Conservation (phyloP, 1,140 invertebrate species). For the Homalodisca vitripennis region DNA sequence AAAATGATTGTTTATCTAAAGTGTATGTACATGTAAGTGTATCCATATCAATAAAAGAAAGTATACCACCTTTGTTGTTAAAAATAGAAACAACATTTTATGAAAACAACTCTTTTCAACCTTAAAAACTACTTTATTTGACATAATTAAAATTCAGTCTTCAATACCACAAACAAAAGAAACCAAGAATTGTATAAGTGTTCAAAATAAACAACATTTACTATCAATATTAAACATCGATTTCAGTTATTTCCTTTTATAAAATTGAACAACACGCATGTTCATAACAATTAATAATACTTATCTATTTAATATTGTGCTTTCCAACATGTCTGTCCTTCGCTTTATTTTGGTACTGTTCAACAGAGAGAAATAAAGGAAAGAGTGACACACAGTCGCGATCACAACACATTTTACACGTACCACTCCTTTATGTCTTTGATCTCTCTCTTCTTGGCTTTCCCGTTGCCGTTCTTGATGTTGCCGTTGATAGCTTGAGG, state of each 20-base stretch:
- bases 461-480: conserved; percentile 49
- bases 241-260: conserved; percentile 14
- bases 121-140: background rate
- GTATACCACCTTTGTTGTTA: background rate
- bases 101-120: background rate
- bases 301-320: conserved; percentile 23
- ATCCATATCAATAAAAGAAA: too few species aligned
- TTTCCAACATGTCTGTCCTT: background rate
- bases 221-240: conserved; percentile 15
- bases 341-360: background rate
- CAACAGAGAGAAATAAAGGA: background rate
- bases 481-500: conserved; percentile 52
- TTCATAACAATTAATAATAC: conserved; percentile 27
- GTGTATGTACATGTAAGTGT: conserved; percentile 11
- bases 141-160: conserved; percentile 18
- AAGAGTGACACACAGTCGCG: background rate
- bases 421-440: conserved; percentile 95
- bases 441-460: conserved; percentile 71
- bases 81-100: conserved; percentile 1
- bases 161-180: background rate
- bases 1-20: conserved; percentile 2
- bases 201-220: conserved; percentile 15
- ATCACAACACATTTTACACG: conserved; percentile 57
- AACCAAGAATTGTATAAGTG: background rate
- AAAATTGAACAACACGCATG: conserved; percentile 22